Conservation (phyloP, 2,888 invertebrate species). For the Parochlus steinenii region DNA sequence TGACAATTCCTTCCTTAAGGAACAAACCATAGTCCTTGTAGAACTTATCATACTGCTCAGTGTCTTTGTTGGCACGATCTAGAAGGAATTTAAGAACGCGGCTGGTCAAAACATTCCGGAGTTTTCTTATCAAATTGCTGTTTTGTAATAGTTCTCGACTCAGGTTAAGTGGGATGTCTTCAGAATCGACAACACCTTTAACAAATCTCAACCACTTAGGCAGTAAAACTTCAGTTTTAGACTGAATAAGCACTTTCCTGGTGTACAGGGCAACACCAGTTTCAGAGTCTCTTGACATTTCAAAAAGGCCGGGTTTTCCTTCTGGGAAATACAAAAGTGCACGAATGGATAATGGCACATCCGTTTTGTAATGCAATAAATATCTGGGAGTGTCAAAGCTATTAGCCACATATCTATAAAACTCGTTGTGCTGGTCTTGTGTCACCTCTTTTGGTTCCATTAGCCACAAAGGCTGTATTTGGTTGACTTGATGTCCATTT, state of each 20-base stretch:
- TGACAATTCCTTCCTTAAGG: slow-evolving; percentile 89
- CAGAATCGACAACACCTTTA: slow-evolving; percentile 95
- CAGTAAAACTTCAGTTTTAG: slow-evolving; percentile 73
- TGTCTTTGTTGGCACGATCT: slow-evolving; percentile 71
- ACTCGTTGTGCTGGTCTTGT: slow-evolving; percentile 75
- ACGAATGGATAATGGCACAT: slow-evolving; percentile 43
- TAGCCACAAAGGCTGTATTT: slow-evolving; percentile 85
- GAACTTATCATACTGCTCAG: slow-evolving; percentile 65
- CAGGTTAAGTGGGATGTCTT: slow-evolving; percentile 94
- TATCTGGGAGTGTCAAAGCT: slow-evolving; percentile 79
- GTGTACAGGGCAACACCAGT: slow-evolving; percentile 82
- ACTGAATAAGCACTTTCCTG: slow-evolving; percentile 83
- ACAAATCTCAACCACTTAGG: slow-evolving; percentile 93
- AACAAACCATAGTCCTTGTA: slow-evolving; percentile 86
- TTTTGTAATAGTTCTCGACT: slow-evolving; percentile 93
- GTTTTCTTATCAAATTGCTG: slow-evolving; percentile 75
- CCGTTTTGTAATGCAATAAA: slow-evolving; percentile 81
- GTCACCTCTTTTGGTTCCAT: slow-evolving; percentile 79
- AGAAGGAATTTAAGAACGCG: slow-evolving; percentile 69
- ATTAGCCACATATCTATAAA: slow-evolving; percentile 78
- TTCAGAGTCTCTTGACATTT: slow-evolving; percentile 71
- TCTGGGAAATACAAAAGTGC: slow-evolving; percentile 89
- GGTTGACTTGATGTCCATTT: slow-evolving; percentile 78
- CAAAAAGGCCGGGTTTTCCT: slow-evolving; percentile 80
- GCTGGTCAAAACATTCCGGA: slow-evolving; percentile 68